Evolutionary conservation across 2,888 invertebrate genomes (phyloP).

Genomic region (Acleris laterana): DNA sequence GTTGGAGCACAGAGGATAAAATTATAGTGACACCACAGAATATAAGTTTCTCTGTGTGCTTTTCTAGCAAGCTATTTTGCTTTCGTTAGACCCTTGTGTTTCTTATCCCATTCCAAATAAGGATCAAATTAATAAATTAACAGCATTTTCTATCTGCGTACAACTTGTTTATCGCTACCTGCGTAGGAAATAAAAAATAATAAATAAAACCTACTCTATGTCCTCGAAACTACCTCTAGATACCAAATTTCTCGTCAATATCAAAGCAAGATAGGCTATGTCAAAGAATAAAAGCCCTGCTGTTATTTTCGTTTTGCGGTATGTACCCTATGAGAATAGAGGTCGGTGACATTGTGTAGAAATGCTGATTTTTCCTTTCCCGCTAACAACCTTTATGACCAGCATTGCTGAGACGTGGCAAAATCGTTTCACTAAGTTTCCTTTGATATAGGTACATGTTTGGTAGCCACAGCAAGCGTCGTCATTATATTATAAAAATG

Average conservation of each 20-base stretch:
- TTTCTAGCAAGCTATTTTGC: no score
- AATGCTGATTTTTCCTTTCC: conserved; percentile 13
- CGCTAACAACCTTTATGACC: conserved; percentile 10
- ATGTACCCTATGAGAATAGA: conserved; percentile 9
- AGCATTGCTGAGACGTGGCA: conserved; percentile 6
- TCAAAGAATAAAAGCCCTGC: not conserved
- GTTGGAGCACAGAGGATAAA: conserved; percentile 11
- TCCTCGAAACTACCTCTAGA: no score
- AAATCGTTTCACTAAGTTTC: conserved; percentile 5
- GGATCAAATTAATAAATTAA: no score
- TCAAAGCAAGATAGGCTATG: not conserved
- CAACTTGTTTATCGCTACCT: no score
- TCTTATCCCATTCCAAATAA: no score
- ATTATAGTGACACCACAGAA: not conserved
- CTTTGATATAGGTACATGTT: not conserved
- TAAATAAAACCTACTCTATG: no score
- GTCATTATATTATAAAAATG: not conserved
- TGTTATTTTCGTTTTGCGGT: not conserved
- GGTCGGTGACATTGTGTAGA: conserved; percentile 11
- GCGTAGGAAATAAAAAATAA: no score
- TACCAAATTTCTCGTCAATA: no score
- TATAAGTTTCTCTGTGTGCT: no score
- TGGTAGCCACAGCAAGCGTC: conserved; percentile 12
- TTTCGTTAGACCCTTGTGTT: no score
- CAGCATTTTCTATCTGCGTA: no score